A percentile compares a stretch with the other conserved stretches of the same genome.
phyloP scores from a whole-genome alignment of 2,113 vertebrate genomes.

The Anthoscopus minutus region DNA sequence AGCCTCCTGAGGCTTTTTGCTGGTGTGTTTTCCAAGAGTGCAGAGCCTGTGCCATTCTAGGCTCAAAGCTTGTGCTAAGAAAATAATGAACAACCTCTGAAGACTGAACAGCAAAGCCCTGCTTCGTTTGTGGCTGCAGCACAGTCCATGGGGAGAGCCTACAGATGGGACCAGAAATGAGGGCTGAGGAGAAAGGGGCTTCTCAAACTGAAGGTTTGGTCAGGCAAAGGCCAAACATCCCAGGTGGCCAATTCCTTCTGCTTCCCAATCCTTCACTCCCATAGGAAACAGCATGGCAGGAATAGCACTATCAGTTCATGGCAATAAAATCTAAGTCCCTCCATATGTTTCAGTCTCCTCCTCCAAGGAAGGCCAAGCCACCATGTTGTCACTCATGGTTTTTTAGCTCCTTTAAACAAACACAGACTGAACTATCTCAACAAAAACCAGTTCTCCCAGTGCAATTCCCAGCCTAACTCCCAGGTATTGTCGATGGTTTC shows the following conservation, averaged over 20 bases:
- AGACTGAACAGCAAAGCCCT: too few relatives aligned
- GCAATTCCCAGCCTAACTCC: neutral
- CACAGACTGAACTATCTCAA: neutral
- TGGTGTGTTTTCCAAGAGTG: too few relatives aligned
- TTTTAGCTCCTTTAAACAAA: neutral
- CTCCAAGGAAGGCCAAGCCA: neutral
- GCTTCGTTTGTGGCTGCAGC: too few relatives aligned
- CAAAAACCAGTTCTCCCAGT: neutral
- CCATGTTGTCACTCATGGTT: neutral
- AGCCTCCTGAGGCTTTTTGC: too few relatives aligned
- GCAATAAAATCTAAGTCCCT: neutral
- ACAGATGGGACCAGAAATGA: neutral
- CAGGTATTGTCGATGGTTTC: neutral
- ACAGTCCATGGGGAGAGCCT: too few relatives aligned
- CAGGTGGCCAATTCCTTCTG: neutral
- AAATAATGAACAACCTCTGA: too few relatives aligned
- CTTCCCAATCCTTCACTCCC: neutral
- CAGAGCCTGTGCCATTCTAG: too few relatives aligned
- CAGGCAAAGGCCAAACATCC: neutral
- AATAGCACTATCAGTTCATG: accelerated
- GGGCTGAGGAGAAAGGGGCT: neutral
- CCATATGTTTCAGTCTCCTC: neutral
- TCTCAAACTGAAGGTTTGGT: neutral
- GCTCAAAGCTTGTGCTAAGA: too few relatives aligned
- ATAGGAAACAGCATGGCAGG: too few relatives aligned